These are phyloP conservation scores for Leiothrix lutea DNA, from an alignment of 2,113 vertebrate species.

Conservation along the genomic window DNA sequence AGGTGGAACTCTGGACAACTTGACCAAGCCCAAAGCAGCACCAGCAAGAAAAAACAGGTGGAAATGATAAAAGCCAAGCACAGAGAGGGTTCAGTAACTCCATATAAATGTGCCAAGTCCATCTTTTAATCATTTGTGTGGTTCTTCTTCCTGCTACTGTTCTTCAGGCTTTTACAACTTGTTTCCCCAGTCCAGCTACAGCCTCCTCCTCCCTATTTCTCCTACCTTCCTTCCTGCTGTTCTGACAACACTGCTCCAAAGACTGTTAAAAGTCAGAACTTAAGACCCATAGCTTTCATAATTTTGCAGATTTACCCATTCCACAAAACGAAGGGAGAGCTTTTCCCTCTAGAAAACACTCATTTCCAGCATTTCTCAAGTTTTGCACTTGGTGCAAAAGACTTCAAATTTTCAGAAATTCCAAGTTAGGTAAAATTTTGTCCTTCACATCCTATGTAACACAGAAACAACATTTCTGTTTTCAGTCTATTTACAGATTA, in stretches of 20 bases:
- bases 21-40: not conserved
- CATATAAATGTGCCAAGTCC: fast-evolving
- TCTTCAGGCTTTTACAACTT: not conserved
- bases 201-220: not conserved
- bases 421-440: not conserved
- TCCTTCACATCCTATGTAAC: not conserved
- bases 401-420: not conserved
- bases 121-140: not conserved
- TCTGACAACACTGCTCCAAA: not conserved
- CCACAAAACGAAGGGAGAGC: not conserved
- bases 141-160: not conserved
- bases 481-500: not conserved
- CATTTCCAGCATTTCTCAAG: not conserved
- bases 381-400: not conserved
- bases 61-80: not conserved
- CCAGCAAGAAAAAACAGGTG: not conserved
- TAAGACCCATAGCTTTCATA: fast-evolving
- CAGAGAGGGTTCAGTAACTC: not conserved
- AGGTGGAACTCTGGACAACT: not conserved
- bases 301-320: not conserved
- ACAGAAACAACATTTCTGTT: not conserved
- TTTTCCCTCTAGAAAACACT: not conserved
- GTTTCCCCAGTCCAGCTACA: not conserved
- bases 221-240: not conserved
- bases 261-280: not conserved